Evolutionary conservation across 2,797 vertebrate genomes (phyloP), one percentile per base, ranked within the genome.

Genomic region (Helostoma temminkii): DNA sequence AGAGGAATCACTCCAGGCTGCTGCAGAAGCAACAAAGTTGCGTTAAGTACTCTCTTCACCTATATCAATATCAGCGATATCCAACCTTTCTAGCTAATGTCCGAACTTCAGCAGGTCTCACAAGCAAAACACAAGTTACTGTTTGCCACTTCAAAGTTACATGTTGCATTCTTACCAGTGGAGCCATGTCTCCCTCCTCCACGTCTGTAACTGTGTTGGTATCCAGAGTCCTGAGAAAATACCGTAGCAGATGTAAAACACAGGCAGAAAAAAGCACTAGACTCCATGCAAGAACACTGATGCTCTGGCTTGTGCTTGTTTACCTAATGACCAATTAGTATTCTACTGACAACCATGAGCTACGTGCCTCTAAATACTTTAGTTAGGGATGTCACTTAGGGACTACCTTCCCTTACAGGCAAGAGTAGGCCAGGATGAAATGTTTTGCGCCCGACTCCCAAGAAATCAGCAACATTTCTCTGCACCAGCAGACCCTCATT

Each of bases 1-100:
- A 56, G 98, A 97, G 11, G 96, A 97, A 81, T 98, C 96, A 26
- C 95, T 98, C 97, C 97, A 99, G 71, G 95, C 94, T 84, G 93
- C 92, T 94, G 89, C 36, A 65, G 65, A 83, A 26, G 14, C 4
- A 2, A 21, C 12, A 48, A 76, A 75, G 11, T 18, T 32, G 15
- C 1, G 15, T 16, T 22, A 9, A 61, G 16, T 39, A 7, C 14
- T 32, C 9, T 22, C 9, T n/a, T n/a, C n/a, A n/a, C n/a, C n/a
- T n/a, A n/a, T n/a, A n/a, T n/a, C n/a, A n/a, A n/a, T n/a, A n/a
- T n/a, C n/a, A n/a, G n/a, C 2, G 0, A 58, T 11, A 7, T 2
- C 1, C 0, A 54, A 30, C 43, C 21, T 5, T 34, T 42, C 32
- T 11, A 63, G 22, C 4, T 18, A 19, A 9, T 12, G 3, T 34